Base-by-base conservation (phyloP, 2,888 invertebrate species). In the Encarsia formosa region DNA sequence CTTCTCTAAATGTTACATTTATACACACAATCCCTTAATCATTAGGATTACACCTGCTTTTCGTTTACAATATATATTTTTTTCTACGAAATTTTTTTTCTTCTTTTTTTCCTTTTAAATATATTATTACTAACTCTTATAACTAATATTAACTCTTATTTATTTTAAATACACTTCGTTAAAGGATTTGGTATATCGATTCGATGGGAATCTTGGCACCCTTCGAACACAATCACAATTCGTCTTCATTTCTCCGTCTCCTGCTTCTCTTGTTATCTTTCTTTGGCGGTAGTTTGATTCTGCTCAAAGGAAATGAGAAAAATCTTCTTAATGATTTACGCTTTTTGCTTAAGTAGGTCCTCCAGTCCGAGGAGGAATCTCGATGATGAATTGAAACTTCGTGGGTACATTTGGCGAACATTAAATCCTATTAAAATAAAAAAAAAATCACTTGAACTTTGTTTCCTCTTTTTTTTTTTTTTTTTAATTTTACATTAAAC, bases 231-330 rank as follows among this genome's bases (percentile, higher is more conserved):
- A 53, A 56, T 56, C 56, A 56, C 53, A 56, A 53, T 50, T 56
- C 48, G 39, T 53, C 47, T 52, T 44, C 44, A 20, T 44, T 49
- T 41, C 47, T 47, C 15, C 51, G 26, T 9, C 35, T 53, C 29
- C 45, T 49, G 4, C 26, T 52, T 20, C 38, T 48, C 16, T 51
- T 57, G 37, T 39, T 63, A 59, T 66, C 69, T 51, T 66, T 69
- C 62, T 67, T 67, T 66, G 68, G 69, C 67, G 70, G 67, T 68
- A 70, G 65, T 73, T 73, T 73, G 71, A 73, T 73, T 73, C 67
- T 65, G 70, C 71, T 68, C 73, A 72, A 68, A 66, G 68, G 68
- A 68, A 70, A 67, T 45, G 70, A 68, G 64, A 70, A 68, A 63
- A 69, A 69, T 63, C 65, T 66, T 60, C 68, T 69, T 64, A 73